Evolutionary conservation across 2,113 vertebrate species (phyloP).

Genomic region (Capreolus pygargus): DNA sequence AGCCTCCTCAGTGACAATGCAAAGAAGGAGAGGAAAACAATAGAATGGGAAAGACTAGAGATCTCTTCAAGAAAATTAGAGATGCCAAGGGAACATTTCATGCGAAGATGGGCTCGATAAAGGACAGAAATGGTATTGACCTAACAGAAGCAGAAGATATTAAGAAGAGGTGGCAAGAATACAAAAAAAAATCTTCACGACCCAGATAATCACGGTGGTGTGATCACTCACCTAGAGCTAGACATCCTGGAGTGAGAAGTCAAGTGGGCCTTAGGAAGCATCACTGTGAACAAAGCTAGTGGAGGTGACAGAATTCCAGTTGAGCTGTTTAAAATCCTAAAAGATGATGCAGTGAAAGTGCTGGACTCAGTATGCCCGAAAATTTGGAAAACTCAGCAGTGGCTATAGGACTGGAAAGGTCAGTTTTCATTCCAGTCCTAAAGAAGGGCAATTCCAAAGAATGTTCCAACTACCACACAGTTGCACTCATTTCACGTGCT

Average conservation of each 20-base stretch:
- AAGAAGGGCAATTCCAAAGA: neutral
- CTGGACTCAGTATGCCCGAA: neutral
- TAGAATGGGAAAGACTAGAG: neutral
- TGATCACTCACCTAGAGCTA: neutral
- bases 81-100: neutral
- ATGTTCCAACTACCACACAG: neutral
- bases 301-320: neutral
- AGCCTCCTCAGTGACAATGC: neutral
- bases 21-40: neutral
- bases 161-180: neutral
- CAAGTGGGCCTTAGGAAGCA: neutral
- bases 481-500: neutral
- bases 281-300: neutral
- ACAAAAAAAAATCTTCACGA: neutral
- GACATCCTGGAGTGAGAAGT: neutral
- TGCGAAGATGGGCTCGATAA: neutral
- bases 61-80: neutral
- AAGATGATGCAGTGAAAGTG: neutral
- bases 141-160: neutral
- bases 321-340: neutral
- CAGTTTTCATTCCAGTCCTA: neutral
- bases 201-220: neutral
- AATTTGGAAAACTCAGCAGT: neutral
- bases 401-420: neutral
- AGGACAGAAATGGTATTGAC: neutral